Evolutionary conservation across 2,888 invertebrate species (phyloP), one percentile per base, ranked within the genome.

Genomic region (Drosophila nr. perissopoda): DNA sequence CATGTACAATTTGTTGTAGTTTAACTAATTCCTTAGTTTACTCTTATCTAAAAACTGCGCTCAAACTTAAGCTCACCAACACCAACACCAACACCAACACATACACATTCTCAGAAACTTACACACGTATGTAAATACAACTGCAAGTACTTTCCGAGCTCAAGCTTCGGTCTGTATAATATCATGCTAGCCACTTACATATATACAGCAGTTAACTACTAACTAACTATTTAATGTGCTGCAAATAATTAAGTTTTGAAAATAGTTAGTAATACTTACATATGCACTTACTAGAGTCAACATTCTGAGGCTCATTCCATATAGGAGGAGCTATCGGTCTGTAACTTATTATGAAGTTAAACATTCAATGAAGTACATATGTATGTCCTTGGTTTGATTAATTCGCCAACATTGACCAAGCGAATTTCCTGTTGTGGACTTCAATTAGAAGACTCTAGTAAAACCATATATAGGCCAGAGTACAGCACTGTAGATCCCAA

Each of bases 1-100:
- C 64, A 62, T 69, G 65, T 78, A 71, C 71, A 69, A 71, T 69
- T 79, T 71, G 71, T 75, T 78, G 80, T 79, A 78, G 78, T 71
- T 64, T 65, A 53, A 65, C 75, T 59, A 49, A 68, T 36, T 77
- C 63, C 71, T 79, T 79, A 78, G 78, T 78, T 78, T 33, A 56
- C 53, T 70, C 53, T 48, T 29, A 62, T 59, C 51, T n/a, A 53
- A 59, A 48, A 67, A 70, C 57, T 51, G 52, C 78, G 65, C 79
- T 79, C 56, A 75, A 79, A 52, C 65, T 52, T n/a, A 54, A 21
- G 82, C 27, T 58, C 53, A 61, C 18, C 2, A 13, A 13, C 52
- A 60, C 34, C 54, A 29, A 57, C 65, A 60, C 18, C 52, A 16
- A 67, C 27, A 56, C 25, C 60, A 21, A 59, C 29, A 56, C 36